Evolutionary conservation across 2,113 vertebrate species (phyloP), one percentile per base, ranked within the genome.

Genomic region (Dipodomys merriami): DNA sequence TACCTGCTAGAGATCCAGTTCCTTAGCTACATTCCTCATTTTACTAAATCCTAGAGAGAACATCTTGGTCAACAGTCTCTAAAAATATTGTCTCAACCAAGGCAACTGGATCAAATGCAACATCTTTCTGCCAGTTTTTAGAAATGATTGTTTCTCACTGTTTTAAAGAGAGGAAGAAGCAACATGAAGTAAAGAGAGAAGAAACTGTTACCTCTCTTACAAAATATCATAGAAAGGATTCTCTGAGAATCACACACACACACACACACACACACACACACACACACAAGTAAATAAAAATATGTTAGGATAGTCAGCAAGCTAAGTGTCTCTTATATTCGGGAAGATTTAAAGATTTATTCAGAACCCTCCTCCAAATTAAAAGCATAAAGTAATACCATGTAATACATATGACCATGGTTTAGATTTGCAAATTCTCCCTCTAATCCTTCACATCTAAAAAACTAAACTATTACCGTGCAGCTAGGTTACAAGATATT

Each of bases 111-210:
- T 19, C 46, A 90, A 88, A 77, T 44, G 35, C 53, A 83, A 44
- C 53, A 16, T 19, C 53, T 79, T n/a, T 64, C 81, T 65, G 39
- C 29, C 19, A 73, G 57, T 62, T 69, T 90, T 87, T 80, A 92
- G 53, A 92, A 83, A 78, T 64, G 81, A 44, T 64, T 86, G 5
- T 46, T 92, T 77, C 64, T 12, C 25, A 69, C 0, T 87, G 67
- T 77, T 68, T 19, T 85, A 93, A 82, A 96, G 69, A 89, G 10
- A 90, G 33, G 27, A 83, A 91, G 12, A 53, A 60, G 46, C 78
- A 78, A 81, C 33, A 35, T 3, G 72, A 91, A 76, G 46, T 78
- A 65, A 94, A 85, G 23, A 80, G 49, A n/a, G 5, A 27, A 62
- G 60, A 90, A 30, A 69, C 60, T 62, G 60, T 19, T 49, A 49